A percentile compares a stretch with the other conserved stretches of the same genome.
Conservation (phyloP, 2,888 invertebrate species). For the Candidula unifasciata region DNA sequence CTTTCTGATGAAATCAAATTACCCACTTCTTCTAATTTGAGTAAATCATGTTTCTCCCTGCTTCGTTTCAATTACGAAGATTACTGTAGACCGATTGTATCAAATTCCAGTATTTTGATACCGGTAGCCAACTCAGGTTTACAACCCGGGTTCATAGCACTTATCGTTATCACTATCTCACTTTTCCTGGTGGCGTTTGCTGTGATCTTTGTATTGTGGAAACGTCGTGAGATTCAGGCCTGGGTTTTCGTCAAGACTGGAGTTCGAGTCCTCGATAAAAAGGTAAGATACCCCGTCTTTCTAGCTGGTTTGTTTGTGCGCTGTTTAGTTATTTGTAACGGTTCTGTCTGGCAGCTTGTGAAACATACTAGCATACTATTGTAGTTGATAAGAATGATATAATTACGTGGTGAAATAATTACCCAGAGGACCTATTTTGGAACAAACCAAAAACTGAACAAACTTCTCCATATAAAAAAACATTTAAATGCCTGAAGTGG, state of each 20-base stretch:
- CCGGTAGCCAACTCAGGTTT: neutral
- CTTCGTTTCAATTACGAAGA: neutral
- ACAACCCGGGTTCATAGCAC: neutral
- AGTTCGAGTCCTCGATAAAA: conserved; percentile 56
- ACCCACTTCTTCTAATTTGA: neutral
- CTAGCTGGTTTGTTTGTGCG: neutral
- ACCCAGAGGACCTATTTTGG: too few species aligned
- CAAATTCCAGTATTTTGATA: neutral
- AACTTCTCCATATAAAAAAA: too few species aligned
- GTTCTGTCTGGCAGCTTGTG: neutral
- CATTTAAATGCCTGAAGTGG: too few species aligned
- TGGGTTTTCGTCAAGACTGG: conserved; percentile 54
- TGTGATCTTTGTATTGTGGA: conserved; percentile 44
- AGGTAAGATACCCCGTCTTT: conserved; percentile 3
- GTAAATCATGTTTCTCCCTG: neutral
- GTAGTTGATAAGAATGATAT: too few species aligned
- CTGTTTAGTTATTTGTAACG: neutral
- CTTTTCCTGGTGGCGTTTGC: conserved; percentile 33
- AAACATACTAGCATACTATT: neutral
- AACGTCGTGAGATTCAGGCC: conserved; percentile 52
- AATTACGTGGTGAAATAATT: too few species aligned
- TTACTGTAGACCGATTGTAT: neutral
- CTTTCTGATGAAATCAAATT: neutral
- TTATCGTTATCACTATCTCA: conserved; percentile 8
- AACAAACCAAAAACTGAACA: too few species aligned